Evolutionary conservation across 2,888 invertebrate species (phyloP).

Genomic region (Drosophila greeni): DNA sequence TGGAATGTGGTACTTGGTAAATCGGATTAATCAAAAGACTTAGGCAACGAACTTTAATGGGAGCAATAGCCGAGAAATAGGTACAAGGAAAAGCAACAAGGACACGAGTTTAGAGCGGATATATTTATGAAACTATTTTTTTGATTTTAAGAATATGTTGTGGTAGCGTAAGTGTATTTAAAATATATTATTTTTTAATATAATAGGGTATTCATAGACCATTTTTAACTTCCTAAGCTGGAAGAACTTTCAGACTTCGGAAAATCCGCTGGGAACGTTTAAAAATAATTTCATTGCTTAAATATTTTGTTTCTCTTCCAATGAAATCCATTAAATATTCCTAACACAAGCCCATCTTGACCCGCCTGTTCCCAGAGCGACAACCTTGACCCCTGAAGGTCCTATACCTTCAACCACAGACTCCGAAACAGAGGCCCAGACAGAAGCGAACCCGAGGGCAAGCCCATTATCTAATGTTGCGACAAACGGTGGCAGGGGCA

Average conservation of each 20-base stretch:
- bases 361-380: not conserved
- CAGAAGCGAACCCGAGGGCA: slow-evolving; percentile 42
- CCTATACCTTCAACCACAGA: slow-evolving; percentile 24
- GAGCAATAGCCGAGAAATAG: not conserved
- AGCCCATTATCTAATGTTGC: slow-evolving; percentile 51
- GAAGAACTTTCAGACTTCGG: too few relatives aligned
- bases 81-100: not conserved
- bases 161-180: too few relatives aligned
- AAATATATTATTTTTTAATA: not conserved
- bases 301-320: not conserved
- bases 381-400: slow-evolving; percentile 56
- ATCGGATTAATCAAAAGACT: not conserved
- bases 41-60: slow-evolving; percentile 53
- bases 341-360: slow-evolving; percentile 4
- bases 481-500: slow-evolving; percentile 34
- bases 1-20: not conserved
- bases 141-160: too few relatives aligned
- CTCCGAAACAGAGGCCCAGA: slow-evolving; percentile 32
- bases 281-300: not conserved
- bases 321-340: slow-evolving; percentile 8
- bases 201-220: too few relatives aligned
- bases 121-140: too few relatives aligned
- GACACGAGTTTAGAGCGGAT: not conserved
- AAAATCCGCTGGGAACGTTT: not conserved
- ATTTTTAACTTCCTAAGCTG: not conserved